Evolutionary conservation across 2,113 vertebrate genomes (phyloP), one percentile per base, ranked within the genome.

Genomic region (Tonatia bakeri): DNA sequence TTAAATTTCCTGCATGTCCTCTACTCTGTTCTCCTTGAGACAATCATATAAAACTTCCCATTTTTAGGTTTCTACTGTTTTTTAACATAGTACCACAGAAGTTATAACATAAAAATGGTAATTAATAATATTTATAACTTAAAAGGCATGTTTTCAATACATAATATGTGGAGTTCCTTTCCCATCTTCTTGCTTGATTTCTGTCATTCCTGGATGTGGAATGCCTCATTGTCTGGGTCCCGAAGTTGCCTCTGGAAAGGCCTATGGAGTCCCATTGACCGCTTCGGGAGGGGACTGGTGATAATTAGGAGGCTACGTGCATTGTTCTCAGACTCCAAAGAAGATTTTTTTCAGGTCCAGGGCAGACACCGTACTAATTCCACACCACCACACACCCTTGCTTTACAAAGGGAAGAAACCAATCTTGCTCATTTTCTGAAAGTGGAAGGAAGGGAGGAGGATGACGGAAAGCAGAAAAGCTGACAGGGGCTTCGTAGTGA

Each of bases 61-160:
- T 92, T 89, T 38, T 61, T n/a, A 31, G 45, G 33, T 83, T 87
- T 79, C 72, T 70, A 75, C 67, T 43, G 0, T 45, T 91, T 82
- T 54, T 85, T 19, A 90, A 86, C 69, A 8, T 52, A 50, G 7
- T 72, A 56, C 31, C 36, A 54, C 16, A 93, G 72, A 80, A 56
- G 15, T 92, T 81, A 33, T 8, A 90, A 84, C 81, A 90, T 88
- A 90, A 90, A 91, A 93, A 87, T 90, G 52, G 19, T 47, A 6
- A 91, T 91, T 67, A 86, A 73, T 94, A 64, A 82, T 81, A 85
- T 94, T 77, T 61, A 52, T 33, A 88, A 91, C 19, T 52, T 73
- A 76, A 61, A 69, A 92, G 43, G 15, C 13, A 40, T 65, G 64
- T 67, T 77, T 43, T 67, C 22, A 47, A 31, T 80, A 15, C 47